Percentiles rank a stretch among this genome's conserved stretches.
These are phyloP conservation scores for Leptodactylus fallax DNA, from an alignment of 2,797 vertebrate genomes.

Conservation along the genomic window DNA sequence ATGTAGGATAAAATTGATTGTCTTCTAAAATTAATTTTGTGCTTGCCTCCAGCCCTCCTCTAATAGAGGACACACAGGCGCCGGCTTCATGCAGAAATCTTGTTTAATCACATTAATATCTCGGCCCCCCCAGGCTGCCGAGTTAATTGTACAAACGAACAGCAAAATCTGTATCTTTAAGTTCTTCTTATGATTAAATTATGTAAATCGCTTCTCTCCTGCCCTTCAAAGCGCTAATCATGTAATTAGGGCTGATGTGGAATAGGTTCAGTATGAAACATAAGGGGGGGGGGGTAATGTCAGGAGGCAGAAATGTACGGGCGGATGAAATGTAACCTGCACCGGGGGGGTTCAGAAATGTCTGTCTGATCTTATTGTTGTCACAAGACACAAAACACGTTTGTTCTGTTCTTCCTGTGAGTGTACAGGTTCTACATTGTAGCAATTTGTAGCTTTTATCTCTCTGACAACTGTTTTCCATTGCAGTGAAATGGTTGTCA, in stretches of 20 bases:
- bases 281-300: conserved; percentile 61
- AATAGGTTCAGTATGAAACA: conserved; percentile 74
- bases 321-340: background rate
- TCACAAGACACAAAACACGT: background rate
- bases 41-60: conserved; percentile 87
- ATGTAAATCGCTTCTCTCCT: conserved; percentile 89
- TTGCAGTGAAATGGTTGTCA: background rate
- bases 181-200: conserved; percentile 91
- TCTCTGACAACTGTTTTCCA: too few relatives aligned
- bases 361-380: background rate
- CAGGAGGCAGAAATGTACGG: background rate
- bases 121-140: conserved; percentile 81
- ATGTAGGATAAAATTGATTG: conserved; percentile 92
- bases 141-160: conserved; percentile 91
- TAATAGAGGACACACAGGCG: conserved; percentile 87
- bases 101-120: conserved; percentile 95
- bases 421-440: background rate
- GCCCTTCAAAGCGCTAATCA: conserved; percentile 90
- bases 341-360: background rate
- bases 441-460: background rate
- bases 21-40: conserved; percentile 93
- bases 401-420: background rate
- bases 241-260: conserved; percentile 90
- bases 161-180: conserved; percentile 90
- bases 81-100: conserved; percentile 82